Base-by-base conservation (phyloP, 2,113 vertebrate species). In the Amphilophus citrinellus region DNA sequence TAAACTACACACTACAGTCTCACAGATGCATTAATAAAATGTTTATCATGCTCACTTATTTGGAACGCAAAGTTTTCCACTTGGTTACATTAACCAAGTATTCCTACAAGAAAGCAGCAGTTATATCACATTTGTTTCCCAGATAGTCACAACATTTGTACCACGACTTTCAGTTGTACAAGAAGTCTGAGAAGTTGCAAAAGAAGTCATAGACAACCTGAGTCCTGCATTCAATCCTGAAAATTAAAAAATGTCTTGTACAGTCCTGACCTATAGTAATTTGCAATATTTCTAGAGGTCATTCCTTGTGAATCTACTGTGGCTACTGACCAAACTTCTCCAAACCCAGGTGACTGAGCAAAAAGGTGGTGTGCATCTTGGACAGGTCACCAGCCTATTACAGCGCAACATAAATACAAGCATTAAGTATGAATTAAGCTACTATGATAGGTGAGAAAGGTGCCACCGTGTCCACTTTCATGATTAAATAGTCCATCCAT, bases 401-500 rank as follows among this genome's bases (percentile, higher is more conserved):
- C 15, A 50, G 47, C 17, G 18, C 44, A 71, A 32, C 66, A 71
- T 20, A 53, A 53, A 71, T 71, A 53, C 13, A 47, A 53, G 66
- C 50, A 71, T 32, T 71, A 71, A 44, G 20, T 53, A 71, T 71
- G 10, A 32, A 53, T 71, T 2, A 71, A 32, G 17, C 53, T 20
- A 13, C 9, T 0, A 5, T 32, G 9, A 20, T 32, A 24, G 44
- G 53, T 50, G 27, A 73, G 27, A 53, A 53, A 73, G 53, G 30
- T 32, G 27, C 44, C 53, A 47, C 27, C 27, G 66, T 73, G 10
- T 10, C 6, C 2, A 71, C 1, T 30, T 2, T 1, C 0, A 71
- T 71, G 10, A 73, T 17, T 53, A 73, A 73, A 73, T 13, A 73
- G 17, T 56, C 27, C 27, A 27, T 27, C 27, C 27, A 27, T 27